Base-by-base conservation (phyloP, 2,113 vertebrate genomes). In the Psilopogon haemacephalus region DNA sequence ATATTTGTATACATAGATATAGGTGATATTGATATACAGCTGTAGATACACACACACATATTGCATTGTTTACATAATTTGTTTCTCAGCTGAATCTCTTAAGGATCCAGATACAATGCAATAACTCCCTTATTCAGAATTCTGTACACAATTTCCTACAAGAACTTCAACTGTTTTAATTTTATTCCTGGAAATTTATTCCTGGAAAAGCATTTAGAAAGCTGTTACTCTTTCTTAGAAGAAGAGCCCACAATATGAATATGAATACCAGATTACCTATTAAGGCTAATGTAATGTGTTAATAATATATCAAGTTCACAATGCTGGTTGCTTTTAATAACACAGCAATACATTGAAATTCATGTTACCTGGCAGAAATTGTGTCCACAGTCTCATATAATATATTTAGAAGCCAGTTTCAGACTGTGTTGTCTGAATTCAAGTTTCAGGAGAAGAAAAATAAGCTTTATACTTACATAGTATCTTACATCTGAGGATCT, bases 21-120 rank as follows among this genome's bases (percentile, higher is more conserved):
- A 95, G 94, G 75, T 93, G 84, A 96, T 95, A 92, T 82, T 94
- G 84, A 92, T 91, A 93, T 90, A 91, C 82, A 92, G 87, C 88
- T 95, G 91, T 91, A 95, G 88, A 82, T n/a, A n/a, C 64, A 87
- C 69, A 86, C 63, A 95, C 91, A 82, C 88, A 86, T 87, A 93
- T 89, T 95, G 84, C 79, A 88, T 96, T 96, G 84, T 87, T 96
- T 93, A 96, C 94, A 96, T 90, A 97, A 97, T 97, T 96, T 97
- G 84, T 95, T 95, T 91, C 80, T 64, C 60, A 96, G 83, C 72
- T 91, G 80, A 95, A 94, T 94, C 86, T 94, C 82, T 89, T 93
- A 81, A 94, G 90, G 44, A 32, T 94, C 63, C 91, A 91, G 88
- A 95, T 94, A 94, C 93, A 96, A 86, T 96, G 91, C 78, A 95